Evolutionary conservation across 2,113 vertebrate species (phyloP), one percentile per base, ranked within the genome.

Genomic region (Gobiocypris rarus): DNA sequence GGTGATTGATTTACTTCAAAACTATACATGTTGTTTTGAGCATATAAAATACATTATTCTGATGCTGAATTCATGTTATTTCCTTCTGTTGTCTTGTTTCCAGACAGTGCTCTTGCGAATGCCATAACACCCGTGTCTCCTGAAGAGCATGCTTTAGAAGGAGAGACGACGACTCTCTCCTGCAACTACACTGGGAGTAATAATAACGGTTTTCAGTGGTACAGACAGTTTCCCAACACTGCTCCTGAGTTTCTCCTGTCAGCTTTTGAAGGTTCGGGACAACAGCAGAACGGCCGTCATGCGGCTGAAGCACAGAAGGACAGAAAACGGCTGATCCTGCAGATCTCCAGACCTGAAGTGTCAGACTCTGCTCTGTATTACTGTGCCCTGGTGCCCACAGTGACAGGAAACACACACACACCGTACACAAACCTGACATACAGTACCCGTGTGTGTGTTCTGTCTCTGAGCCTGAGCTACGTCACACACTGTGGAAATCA

Each of bases 271-370:
- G 1, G 19, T 69, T 5, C 0, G 65, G 65, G 17, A 11, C 31
- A 1, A 22, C 31, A 41, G 17, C 3, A 69, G 17, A 69, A 69
- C 9, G 65, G 22, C 31, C 19, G 2, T 1, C 22, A n/a, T 69
- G 19, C 11, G 5, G 34, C 65, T 22, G 3, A 73, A 31, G 61
- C 14, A 28, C 31, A 14, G 15, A 63, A 59, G 13, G 31, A 71
- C 1, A 1, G 31, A 22, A 65, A 75, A 34, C 31, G 2, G 22
- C 74, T 85, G 9, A 2, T 73, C 70, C 71, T 88, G 45, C 10
- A 61, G 7, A 81, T 88, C 65, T 84, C 84, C 48, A 79, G 58
- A 74, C 75, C 48, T 80, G 38, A 78, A 28, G 14, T 59, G 63
- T 26, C 84, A 86, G 86, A 89, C 59, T 43, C 65, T 69, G 65